These are phyloP conservation scores for Pocillopora verrucosa DNA, from an alignment of 64 coral and sea anemone species.

Conservation along the genomic window DNA sequence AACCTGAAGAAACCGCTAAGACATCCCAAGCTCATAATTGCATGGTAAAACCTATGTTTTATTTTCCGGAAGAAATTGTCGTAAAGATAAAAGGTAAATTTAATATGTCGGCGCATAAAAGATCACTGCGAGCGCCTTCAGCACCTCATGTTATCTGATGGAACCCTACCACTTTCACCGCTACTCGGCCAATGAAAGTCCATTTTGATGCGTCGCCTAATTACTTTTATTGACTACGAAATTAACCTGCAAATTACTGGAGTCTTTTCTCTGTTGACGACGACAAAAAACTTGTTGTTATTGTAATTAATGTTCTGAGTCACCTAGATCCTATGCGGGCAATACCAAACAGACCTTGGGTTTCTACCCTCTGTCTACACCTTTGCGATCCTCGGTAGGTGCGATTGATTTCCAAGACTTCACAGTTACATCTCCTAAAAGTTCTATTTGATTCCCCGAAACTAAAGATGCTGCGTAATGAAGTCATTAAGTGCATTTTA, in stretches of 20 bases:
- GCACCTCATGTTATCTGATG: conserved; percentile 15
- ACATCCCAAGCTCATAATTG: conserved; percentile 19
- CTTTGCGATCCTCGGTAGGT: no score
- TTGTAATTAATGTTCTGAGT: not conserved
- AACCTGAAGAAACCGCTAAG: not conserved
- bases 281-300: conserved; percentile 6
- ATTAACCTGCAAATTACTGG: conserved; percentile 17
- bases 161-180: not conserved
- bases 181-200: conserved; percentile 9
- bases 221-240: conserved; percentile 29
- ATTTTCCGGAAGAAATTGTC: not conserved
- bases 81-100: conserved; percentile 12
- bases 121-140: not conserved
- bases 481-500: conserved; percentile 6
- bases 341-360: not conserved
- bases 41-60: conserved; percentile 10
- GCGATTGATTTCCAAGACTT: not conserved
- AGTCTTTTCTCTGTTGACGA: conserved; percentile 12
- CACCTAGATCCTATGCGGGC: not conserved
- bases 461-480: conserved; percentile 10
- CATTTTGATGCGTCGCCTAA: conserved; percentile 16
- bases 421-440: not conserved
- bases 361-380: no score
- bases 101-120: conserved; percentile 3
- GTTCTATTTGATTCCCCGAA: not conserved